phyloP scores from a whole-genome alignment of 1,140 invertebrate species.

The Bombus pyrosoma region DNA sequence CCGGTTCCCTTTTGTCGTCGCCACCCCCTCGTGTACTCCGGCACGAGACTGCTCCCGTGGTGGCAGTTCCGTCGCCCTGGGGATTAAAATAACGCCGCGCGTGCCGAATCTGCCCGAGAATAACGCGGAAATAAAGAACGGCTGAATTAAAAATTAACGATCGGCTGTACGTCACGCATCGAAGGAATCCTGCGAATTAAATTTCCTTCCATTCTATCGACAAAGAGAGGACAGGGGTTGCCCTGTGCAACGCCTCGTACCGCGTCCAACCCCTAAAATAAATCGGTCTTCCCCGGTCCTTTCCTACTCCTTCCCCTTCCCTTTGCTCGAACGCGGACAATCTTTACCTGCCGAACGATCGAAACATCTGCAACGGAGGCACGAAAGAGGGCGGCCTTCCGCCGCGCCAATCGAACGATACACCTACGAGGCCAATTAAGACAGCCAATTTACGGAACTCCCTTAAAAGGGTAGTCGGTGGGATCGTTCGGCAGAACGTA shows the following conservation, averaged over 20 bases:
- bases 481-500: conserved; percentile 11
- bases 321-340: neutral
- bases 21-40: neutral
- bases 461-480: conserved; percentile 33
- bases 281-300: neutral
- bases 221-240: neutral
- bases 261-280: neutral
- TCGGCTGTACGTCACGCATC: conserved; percentile 59
- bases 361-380: conserved; percentile 12
- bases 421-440: conserved; percentile 34
- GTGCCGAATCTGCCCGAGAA: conserved; percentile 62
- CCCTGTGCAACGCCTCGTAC: neutral
- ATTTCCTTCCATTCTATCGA: conserved; percentile 14
- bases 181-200: conserved; percentile 58
- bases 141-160: conserved; percentile 68
- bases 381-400: neutral
- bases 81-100: conserved; percentile 66
- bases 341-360: conserved; percentile 22
- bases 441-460: conserved; percentile 25
- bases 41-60: conserved; percentile 2
- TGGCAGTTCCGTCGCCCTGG: conserved; percentile 20
- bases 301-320: too few species aligned
- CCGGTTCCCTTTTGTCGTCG: conserved; percentile 45
- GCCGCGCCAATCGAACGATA: neutral
- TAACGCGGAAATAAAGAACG: conserved; percentile 41